Evolutionary conservation across 2,797 vertebrate genomes (phyloP), one percentile per base, ranked within the genome.

Genomic region (Peromyscus aztecus): DNA sequence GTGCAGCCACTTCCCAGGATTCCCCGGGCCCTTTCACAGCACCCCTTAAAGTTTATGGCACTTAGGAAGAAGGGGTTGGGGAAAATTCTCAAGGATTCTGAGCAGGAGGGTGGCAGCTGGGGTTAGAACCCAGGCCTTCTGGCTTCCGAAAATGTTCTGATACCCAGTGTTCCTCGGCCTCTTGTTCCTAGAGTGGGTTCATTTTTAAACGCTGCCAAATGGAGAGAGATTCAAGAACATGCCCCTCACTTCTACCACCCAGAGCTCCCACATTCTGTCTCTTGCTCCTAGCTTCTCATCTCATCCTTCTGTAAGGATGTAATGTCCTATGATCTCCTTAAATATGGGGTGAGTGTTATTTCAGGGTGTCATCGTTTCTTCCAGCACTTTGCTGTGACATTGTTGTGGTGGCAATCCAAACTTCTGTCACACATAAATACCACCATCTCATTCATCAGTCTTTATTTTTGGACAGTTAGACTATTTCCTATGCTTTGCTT

Each of bases 331-430:
- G 6, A 69, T 0, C 16, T 63, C 46, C 65, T 31, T 40, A 12
- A 7, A 3, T 1, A 6, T 6, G 2, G 0, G 8, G 23, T 0
- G 8, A 11, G 57, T 4, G 0, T 59, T n/a, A 83, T 34, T 23
- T 80, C 40, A 1, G 0, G 4, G 69, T 0, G 2, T 49, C 24
- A 0, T 14, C 1, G 3, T 0, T 49, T 49, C 69, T 63, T 57
- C 37, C 14, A 7, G 81, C 69, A 46, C 37, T 17, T 2, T n/a
- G 65, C n/a, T n/a, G 63, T 69, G 83, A 40, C 86, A 0, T 9
- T 4, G 55, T 65, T 40, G 43, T 49, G 29, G 11, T 19, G 31
- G 77, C 65, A 6, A 7, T 5, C 21, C 57, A 21, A 57, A 49
- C 21, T 13, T 7, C 89, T 13, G 0, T 46, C 17, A 49, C 73